phyloP scores from a whole-genome alignment of 92 coral and sea anemone species.

The Muricea muricata region DNA sequence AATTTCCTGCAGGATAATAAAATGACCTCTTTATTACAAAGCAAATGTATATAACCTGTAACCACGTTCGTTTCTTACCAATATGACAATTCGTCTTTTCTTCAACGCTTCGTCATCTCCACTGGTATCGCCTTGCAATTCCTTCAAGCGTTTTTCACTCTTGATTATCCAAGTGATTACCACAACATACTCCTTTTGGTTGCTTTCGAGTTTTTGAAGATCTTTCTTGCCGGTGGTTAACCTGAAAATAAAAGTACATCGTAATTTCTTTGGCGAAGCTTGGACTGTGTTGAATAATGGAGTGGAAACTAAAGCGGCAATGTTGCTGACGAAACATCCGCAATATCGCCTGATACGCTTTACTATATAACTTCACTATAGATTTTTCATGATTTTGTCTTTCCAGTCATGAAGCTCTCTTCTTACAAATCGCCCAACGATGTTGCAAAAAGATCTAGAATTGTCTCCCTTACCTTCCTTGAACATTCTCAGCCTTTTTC shows the following conservation, averaged over 20 bases:
- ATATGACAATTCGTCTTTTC: background rate
- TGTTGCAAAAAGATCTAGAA: background rate
- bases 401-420: too few relatives aligned
- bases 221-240: slow-evolving; percentile 18
- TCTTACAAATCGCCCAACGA: too few relatives aligned
- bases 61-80: background rate
- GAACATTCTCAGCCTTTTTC: slow-evolving; percentile 20
- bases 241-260: background rate
- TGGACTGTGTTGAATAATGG: too few relatives aligned
- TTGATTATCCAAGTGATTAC: slow-evolving; percentile 5
- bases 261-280: too few relatives aligned
- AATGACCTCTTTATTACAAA: too few relatives aligned
- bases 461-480: background rate
- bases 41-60: too few relatives aligned
- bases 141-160: slow-evolving; percentile 1
- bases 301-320: too few relatives aligned
- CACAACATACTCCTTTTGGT: background rate
- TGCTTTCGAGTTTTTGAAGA: background rate
- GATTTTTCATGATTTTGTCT: too few relatives aligned
- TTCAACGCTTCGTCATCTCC: slow-evolving; percentile 31
- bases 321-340: too few relatives aligned
- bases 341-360: too few relatives aligned
- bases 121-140: slow-evolving; percentile 13
- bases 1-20: slow-evolving; percentile 1
- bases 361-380: too few relatives aligned